These are phyloP conservation scores for Chaenogobius annularis DNA, from an alignment of 2,113 vertebrate species.

Conservation along the genomic window DNA sequence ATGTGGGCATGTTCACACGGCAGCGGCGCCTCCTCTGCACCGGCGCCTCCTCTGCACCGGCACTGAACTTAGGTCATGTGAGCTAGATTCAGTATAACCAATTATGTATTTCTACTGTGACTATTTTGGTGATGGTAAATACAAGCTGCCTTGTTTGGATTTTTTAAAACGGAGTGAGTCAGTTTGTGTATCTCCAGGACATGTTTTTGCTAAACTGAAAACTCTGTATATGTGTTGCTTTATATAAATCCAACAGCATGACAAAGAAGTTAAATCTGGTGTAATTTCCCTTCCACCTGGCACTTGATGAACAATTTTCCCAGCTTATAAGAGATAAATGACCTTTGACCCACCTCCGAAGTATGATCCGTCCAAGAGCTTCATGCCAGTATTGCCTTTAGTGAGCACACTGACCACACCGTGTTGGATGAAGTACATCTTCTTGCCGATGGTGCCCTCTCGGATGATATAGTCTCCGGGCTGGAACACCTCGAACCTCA, in stretches of 20 bases:
- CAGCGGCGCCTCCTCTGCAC: slow-evolving; percentile 15
- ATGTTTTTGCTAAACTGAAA: too few relatives aligned
- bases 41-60: too few relatives aligned
- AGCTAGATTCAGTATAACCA: background rate
- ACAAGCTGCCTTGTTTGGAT: too few relatives aligned
- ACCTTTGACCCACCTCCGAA: slow-evolving; percentile 88
- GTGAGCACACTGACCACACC: slow-evolving; percentile 88
- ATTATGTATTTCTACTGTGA: background rate
- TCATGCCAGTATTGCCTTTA: slow-evolving; percentile 90
- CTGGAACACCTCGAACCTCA: slow-evolving; percentile 97
- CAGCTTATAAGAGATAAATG: background rate
- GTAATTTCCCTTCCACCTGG: too few relatives aligned
- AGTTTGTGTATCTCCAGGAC: too few relatives aligned
- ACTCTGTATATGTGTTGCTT: too few relatives aligned
- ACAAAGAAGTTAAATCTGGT: too few relatives aligned
- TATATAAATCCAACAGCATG: too few relatives aligned
- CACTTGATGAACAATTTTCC: background rate
- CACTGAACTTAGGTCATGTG: slow-evolving; percentile 2
- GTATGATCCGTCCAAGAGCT: slow-evolving; percentile 93
- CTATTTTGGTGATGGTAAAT: too few relatives aligned
- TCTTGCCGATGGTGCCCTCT: slow-evolving; percentile 95
- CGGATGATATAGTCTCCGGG: slow-evolving; percentile 92
- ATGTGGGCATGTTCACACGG: slow-evolving; percentile 18
- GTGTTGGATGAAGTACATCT: slow-evolving; percentile 99
- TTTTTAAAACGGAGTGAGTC: too few relatives aligned